phyloP scores from a whole-genome alignment of 2,797 vertebrate genomes.

The Phylloscopus collybita region DNA sequence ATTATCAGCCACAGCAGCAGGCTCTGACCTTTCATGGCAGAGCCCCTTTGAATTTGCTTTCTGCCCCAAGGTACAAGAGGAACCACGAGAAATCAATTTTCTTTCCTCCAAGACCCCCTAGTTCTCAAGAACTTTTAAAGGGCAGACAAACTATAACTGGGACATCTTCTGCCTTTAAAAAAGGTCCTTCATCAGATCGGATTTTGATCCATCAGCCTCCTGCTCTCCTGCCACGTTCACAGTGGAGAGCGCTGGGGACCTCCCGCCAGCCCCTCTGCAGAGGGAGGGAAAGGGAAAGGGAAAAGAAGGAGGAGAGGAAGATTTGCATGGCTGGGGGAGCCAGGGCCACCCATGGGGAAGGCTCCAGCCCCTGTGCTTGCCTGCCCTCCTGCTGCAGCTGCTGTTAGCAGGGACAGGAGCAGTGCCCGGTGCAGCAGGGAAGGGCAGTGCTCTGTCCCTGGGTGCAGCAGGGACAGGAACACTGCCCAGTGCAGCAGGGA shows the following conservation, averaged over 20 bases:
- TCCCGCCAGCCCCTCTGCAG: neutral
- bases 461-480: neutral
- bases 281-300: neutral
- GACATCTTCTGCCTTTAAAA: neutral
- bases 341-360: fast-evolving
- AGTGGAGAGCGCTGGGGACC: fast-evolving
- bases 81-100: slow-evolving; percentile 34
- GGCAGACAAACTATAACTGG: neutral
- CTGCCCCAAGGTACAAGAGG: slow-evolving; percentile 37
- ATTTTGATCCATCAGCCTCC: slow-evolving; percentile 8
- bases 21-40: slow-evolving; percentile 49
- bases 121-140: slow-evolving; percentile 39
- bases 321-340: neutral
- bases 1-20: slow-evolving; percentile 44
- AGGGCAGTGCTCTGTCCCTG: too few relatives aligned
- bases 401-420: neutral
- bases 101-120: slow-evolving; percentile 22
- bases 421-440: too few relatives aligned
- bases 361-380: neutral
- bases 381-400: neutral
- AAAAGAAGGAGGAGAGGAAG: too few relatives aligned
- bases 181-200: neutral
- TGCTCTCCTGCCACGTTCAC: neutral
- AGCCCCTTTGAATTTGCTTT: slow-evolving; percentile 59
- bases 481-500: fast-evolving